These are phyloP conservation scores for Blomia tropicalis DNA, from an alignment of 2,888 invertebrate genomes.

Conservation along the genomic window DNA sequence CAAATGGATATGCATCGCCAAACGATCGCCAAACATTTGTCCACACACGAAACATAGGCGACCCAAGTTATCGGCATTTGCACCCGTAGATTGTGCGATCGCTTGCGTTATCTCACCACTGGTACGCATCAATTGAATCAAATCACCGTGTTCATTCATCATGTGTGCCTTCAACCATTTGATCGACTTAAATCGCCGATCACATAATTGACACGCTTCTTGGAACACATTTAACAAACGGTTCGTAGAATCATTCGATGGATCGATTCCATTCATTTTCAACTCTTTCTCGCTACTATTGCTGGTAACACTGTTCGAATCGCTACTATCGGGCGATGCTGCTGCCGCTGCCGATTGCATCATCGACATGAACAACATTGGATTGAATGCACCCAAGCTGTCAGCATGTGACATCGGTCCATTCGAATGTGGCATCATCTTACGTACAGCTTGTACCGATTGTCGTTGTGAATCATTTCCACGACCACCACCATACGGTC, in stretches of 20 bases:
- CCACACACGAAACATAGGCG: conserved; percentile 36
- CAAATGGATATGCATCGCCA: conserved; percentile 39
- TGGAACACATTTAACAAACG: conserved; percentile 31
- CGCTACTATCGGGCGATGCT: background rate
- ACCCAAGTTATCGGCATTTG: conserved; percentile 17
- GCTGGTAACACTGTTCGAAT: conserved; percentile 43
- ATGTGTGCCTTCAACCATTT: conserved; percentile 76
- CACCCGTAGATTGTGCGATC: background rate
- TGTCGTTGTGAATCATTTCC: no score
- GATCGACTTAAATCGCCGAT: conserved; percentile 65
- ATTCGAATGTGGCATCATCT: background rate
- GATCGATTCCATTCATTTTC: conserved; percentile 27
- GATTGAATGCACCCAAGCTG: background rate
- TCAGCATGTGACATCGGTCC: background rate
- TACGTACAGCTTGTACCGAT: background rate
- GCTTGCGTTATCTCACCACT: conserved; percentile 4
- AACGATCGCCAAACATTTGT: conserved; percentile 35
- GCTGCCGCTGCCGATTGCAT: background rate
- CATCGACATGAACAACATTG: background rate
- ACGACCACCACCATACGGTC: background rate
- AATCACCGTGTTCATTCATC: conserved; percentile 63
- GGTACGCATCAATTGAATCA: conserved; percentile 34
- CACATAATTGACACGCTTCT: conserved; percentile 68
- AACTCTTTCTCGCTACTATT: conserved; percentile 42
- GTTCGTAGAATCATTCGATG: conserved; percentile 28